phyloP scores from a whole-genome alignment of 2,888 invertebrate genomes.

The Teleogryllus oceanicus region DNA sequence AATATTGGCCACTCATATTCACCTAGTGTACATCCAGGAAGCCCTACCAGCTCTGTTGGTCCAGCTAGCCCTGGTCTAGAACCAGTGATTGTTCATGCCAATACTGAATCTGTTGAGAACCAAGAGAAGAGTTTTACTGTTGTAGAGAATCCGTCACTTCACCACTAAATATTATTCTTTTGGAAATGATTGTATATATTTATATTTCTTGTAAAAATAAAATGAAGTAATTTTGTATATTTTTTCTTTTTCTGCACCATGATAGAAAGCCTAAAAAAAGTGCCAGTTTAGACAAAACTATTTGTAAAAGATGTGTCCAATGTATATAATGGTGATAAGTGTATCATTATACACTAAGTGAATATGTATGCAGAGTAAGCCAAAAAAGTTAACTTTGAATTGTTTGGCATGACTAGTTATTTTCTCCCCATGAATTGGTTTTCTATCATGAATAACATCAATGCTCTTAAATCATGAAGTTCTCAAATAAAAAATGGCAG shows the following conservation, averaged over 20 bases:
- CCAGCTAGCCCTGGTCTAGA: background rate
- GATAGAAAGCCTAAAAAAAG: background rate
- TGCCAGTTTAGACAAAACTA: background rate
- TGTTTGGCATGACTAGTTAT: background rate
- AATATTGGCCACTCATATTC: background rate
- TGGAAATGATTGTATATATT: background rate
- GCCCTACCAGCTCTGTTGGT: background rate
- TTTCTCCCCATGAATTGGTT: background rate
- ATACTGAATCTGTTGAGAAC: background rate
- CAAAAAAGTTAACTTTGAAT: background rate
- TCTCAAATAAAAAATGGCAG: too few species aligned
- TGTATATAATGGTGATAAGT: background rate
- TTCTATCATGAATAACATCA: background rate
- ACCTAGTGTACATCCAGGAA: background rate
- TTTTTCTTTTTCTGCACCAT: background rate
- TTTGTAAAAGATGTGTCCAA: background rate
- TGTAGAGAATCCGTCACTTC: background rate
- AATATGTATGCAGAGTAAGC: background rate
- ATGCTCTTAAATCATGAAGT: too few species aligned
- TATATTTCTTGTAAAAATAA: conserved; percentile 11
- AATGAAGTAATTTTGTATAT: background rate
- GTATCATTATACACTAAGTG: background rate
- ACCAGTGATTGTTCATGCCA: background rate
- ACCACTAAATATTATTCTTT: background rate
- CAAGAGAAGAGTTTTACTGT: background rate